Percentiles rank a stretch among this genome's conserved stretches.
phyloP scores from a whole-genome alignment of 2,113 vertebrate genomes.

The Felis catus region DNA sequence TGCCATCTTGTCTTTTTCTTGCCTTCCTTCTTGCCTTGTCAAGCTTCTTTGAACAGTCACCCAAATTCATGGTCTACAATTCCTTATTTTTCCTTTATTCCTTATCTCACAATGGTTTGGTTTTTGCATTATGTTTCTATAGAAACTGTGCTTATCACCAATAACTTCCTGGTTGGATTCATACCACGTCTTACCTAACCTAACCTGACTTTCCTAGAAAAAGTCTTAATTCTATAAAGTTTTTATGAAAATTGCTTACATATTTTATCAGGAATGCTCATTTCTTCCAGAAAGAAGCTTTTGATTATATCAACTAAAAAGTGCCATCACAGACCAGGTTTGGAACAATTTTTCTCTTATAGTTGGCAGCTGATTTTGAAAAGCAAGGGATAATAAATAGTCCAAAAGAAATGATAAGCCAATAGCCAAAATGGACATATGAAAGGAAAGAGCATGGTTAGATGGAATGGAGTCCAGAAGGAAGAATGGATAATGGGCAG shows the following conservation, averaged over 20 bases:
- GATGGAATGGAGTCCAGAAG: background rate
- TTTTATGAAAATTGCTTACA: constrained; percentile 29
- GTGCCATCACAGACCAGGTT: background rate
- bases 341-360: constrained; percentile 21
- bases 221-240: constrained; percentile 33
- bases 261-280: background rate
- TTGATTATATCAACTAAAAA: background rate
- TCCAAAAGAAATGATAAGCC: background rate
- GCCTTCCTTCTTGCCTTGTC: background rate
- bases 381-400: background rate
- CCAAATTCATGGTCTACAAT: background rate
- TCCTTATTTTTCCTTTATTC: background rate
- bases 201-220: constrained; percentile 40
- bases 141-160: background rate
- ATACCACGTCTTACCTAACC: background rate
- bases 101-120: background rate
- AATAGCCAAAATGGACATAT: background rate
- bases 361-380: constrained; percentile 58
- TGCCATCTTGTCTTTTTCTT: background rate
- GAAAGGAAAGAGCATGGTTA: background rate
- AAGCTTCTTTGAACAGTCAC: background rate
- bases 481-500: background rate
- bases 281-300: constrained; percentile 18
- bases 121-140: background rate
- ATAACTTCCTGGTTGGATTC: constrained; percentile 48